phyloP scores from a whole-genome alignment of 2,797 vertebrate species.

The Enteromius afrohamiltoni region DNA sequence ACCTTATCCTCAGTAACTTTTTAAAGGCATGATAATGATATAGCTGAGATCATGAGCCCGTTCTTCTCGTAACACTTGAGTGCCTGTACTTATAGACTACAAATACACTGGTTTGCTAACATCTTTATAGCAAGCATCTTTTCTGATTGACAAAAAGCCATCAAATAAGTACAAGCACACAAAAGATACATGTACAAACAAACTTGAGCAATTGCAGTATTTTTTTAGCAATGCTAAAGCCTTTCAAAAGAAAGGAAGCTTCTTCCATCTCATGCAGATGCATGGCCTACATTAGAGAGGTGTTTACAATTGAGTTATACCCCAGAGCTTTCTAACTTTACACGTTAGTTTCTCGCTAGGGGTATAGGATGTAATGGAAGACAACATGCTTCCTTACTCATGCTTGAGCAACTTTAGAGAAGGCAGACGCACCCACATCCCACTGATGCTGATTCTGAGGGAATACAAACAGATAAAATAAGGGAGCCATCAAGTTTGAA shows the following conservation, averaged over 20 bases:
- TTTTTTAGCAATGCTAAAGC: background rate
- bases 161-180: background rate
- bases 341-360: slow-evolving; percentile 42
- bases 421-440: slow-evolving; percentile 32
- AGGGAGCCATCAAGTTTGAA: slow-evolving; percentile 53
- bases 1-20: slow-evolving; percentile 80
- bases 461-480: slow-evolving; percentile 46
- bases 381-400: slow-evolving; percentile 49
- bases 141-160: background rate
- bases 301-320: slow-evolving; percentile 52
- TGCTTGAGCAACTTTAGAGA: slow-evolving; percentile 44
- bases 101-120: background rate
- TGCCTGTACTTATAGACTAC: background rate
- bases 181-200: background rate
- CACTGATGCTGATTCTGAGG: slow-evolving; percentile 31
- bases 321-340: slow-evolving; percentile 40
- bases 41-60: slow-evolving; percentile 65
- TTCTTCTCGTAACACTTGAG: background rate
- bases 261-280: slow-evolving; percentile 62
- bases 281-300: slow-evolving; percentile 19
- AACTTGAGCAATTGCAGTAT: background rate
- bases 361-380: slow-evolving; percentile 42
- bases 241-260: slow-evolving; percentile 51
- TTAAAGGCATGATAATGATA: slow-evolving; percentile 89
- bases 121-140: background rate